Percentiles rank a stretch among this genome's conserved stretches.
Conservation (phyloP, 2,113 vertebrate genomes). For the Epinephelus moara region DNA sequence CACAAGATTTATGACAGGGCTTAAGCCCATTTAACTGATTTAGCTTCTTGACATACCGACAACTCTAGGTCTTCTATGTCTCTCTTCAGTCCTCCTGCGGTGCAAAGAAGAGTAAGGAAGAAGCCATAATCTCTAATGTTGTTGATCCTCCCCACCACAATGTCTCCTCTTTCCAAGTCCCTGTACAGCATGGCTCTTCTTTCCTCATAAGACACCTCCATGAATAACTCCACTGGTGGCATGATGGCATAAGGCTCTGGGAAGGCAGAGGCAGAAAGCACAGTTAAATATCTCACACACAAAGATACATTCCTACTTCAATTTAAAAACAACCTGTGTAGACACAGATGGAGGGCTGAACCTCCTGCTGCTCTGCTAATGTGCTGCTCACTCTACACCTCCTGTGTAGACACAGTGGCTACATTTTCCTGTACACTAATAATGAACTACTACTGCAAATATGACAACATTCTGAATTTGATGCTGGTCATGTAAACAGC, state of each 20-base stretch:
- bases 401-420: background rate
- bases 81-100: slow-evolving; percentile 89
- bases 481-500: too few relatives aligned
- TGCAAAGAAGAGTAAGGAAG: slow-evolving; percentile 94
- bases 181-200: slow-evolving; percentile 91
- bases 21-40: background rate
- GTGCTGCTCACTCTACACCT: background rate
- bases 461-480: too few relatives aligned
- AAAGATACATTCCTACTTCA: background rate
- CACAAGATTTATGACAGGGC: background rate
- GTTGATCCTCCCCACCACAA: slow-evolving; percentile 93
- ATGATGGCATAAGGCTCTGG: slow-evolving; percentile 93
- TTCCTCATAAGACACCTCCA: slow-evolving; percentile 91
- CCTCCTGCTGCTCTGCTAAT: background rate
- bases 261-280: slow-evolving; percentile 6
- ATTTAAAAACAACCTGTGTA: background rate
- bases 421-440: too few relatives aligned
- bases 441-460: too few relatives aligned
- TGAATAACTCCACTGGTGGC: slow-evolving; percentile 94
- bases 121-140: slow-evolving; percentile 97
- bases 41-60: slow-evolving; percentile 82
- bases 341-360: too few relatives aligned
- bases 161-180: slow-evolving; percentile 93
- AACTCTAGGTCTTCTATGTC: slow-evolving; percentile 94
- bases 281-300: background rate